Percentiles rank a stretch among this genome's conserved stretches.
Evolutionary conservation across 2,797 vertebrate genomes (phyloP).

Genomic region (Phoebastria nigripes): DNA sequence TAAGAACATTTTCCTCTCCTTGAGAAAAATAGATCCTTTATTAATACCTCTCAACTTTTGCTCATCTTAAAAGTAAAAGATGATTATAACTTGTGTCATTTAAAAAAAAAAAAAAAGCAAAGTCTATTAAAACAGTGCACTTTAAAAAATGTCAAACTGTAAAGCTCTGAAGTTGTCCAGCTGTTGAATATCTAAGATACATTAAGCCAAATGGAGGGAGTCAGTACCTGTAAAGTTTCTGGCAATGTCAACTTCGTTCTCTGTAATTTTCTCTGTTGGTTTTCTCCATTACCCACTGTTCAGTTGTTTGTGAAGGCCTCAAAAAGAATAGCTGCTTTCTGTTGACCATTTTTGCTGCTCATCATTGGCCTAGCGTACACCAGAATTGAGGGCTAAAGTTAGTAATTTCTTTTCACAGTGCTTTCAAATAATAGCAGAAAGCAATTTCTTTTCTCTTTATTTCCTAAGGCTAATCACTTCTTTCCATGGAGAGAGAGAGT

Average conservation of each 20-base stretch:
- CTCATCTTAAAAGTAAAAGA: not conserved
- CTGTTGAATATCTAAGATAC: not conserved
- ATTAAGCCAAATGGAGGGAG: not conserved
- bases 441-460: not conserved
- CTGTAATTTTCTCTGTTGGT: conserved; percentile 30
- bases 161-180: not conserved
- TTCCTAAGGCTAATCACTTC: not conserved
- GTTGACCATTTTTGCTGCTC: not conserved
- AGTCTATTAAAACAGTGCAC: not conserved
- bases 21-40: not conserved
- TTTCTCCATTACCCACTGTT: not conserved
- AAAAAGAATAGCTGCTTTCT: conserved; percentile 4
- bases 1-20: not conserved
- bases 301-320: not conserved
- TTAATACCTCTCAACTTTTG: not conserved
- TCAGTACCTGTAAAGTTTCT: not conserved
- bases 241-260: not conserved
- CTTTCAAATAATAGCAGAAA: conserved; percentile 7
- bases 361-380: not conserved
- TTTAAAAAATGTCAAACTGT: not conserved
- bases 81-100: not conserved
- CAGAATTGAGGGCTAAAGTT: not conserved
- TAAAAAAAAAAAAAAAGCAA: not conserved
- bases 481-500: not conserved
- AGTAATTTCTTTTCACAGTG: not conserved